Conservation (phyloP, 2,797 vertebrate genomes). For the Coluber constrictor region DNA sequence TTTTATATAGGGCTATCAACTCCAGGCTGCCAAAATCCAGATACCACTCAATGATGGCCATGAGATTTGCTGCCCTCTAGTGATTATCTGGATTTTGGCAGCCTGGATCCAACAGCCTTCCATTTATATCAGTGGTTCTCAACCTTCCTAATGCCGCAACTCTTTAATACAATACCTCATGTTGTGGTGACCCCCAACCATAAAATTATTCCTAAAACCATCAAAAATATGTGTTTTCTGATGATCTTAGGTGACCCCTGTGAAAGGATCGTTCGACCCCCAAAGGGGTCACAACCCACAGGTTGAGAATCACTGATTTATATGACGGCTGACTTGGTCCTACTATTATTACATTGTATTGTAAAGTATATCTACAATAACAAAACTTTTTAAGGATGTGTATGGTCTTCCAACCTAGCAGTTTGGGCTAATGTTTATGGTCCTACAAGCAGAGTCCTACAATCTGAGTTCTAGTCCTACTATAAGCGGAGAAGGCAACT, state of each 20-base stretch:
- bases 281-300: too few relatives aligned
- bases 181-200: too few relatives aligned
- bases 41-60: not conserved
- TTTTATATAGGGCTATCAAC: not conserved
- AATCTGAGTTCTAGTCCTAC: not conserved
- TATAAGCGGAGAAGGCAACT: not conserved
- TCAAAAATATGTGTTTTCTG: too few relatives aligned
- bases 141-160: too few relatives aligned
- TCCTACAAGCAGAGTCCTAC: not conserved
- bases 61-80: not conserved
- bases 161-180: too few relatives aligned
- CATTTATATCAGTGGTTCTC: not conserved
- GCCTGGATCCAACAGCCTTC: not conserved
- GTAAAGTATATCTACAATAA: not conserved
- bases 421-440: not conserved
- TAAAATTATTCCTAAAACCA: too few relatives aligned
- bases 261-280: too few relatives aligned
- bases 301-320: not conserved
- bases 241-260: too few relatives aligned
- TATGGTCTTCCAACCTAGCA: not conserved
- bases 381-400: not conserved
- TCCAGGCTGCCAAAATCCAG: not conserved
- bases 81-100: not conserved
- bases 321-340: not conserved
- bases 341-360: not conserved